A percentile compares a stretch with the other conserved stretches of the same genome.
phyloP scores from a whole-genome alignment of 2,113 vertebrate species.

The Dendrocopos noguchii region DNA sequence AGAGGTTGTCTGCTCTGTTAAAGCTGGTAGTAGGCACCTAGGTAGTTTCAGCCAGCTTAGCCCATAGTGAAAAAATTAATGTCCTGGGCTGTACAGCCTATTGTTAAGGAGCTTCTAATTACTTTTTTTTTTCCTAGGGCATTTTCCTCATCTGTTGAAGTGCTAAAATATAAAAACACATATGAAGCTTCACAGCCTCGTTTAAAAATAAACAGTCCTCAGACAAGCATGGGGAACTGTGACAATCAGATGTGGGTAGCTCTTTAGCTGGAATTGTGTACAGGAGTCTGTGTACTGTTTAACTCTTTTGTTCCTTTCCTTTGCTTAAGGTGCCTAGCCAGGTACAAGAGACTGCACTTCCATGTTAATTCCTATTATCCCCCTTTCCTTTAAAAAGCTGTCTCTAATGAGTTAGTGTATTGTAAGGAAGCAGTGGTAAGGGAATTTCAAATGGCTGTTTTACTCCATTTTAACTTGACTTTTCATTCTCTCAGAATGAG shows the following conservation, averaged over 20 bases:
- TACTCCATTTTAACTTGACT: background rate
- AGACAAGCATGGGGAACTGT: background rate
- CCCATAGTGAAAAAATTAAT: background rate
- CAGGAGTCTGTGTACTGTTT: background rate
- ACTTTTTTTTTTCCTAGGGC: background rate
- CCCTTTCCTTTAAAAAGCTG: background rate
- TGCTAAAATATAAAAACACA: background rate
- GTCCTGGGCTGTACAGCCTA: background rate
- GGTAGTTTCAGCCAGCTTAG: background rate
- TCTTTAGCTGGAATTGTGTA: background rate
- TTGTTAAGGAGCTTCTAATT: background rate
- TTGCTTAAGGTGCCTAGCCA: background rate
- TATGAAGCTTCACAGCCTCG: background rate
- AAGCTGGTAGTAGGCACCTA: background rate
- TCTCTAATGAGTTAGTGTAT: background rate
- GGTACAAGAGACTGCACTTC: background rate
- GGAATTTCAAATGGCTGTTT: background rate
- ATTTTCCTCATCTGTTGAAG: background rate
- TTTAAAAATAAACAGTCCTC: background rate
- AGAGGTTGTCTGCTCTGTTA: background rate
- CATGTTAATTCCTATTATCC: background rate
- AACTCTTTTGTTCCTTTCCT: background rate
- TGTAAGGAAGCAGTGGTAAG: background rate
- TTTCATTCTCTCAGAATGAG: background rate
- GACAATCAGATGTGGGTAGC: background rate